A percentile compares a stretch with the other conserved stretches of the same genome.
These are phyloP conservation scores for Megaceryle alcyon DNA, from an alignment of 2,797 vertebrate genomes.

Conservation along the genomic window DNA sequence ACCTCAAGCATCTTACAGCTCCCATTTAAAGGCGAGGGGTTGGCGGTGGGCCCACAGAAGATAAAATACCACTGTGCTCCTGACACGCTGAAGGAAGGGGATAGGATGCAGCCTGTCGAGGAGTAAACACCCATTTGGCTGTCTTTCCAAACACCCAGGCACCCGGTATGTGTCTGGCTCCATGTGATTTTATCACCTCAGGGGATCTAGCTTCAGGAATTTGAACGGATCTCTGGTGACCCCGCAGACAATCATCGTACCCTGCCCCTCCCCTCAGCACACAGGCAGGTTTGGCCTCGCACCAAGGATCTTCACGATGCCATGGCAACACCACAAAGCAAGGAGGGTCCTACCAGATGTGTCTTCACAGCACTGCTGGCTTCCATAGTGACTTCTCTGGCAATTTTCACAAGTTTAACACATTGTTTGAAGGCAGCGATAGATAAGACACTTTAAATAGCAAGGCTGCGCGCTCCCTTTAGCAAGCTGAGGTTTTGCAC, in stretches of 20 bases:
- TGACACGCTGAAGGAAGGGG: not conserved
- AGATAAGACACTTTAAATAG: slow-evolving; percentile 16
- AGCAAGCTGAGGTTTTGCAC: not conserved
- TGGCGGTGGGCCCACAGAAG: not conserved
- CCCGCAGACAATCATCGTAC: not conserved
- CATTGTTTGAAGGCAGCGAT: not conserved
- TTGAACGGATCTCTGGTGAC: not conserved
- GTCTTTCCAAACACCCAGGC: not conserved
- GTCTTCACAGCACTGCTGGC: slow-evolving; percentile 9
- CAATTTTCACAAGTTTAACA: not conserved
- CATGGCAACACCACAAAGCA: slow-evolving; percentile 9
- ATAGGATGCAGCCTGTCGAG: not conserved
- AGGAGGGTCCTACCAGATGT: not conserved
- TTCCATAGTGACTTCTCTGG: not conserved
- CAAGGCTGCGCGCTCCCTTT: not conserved
- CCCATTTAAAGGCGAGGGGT: not conserved
- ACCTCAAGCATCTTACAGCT: not conserved
- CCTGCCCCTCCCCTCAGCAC: not conserved
- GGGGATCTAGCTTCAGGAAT: not conserved
- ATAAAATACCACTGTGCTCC: not conserved
- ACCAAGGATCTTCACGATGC: not conserved
- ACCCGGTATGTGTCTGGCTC: not conserved
- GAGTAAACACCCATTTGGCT: not conserved
- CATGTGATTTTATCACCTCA: not conserved
- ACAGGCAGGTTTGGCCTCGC: not conserved